A percentile compares a stretch with the other conserved stretches of the same genome.
Conservation (phyloP, 2,888 invertebrate species). For the Liopterus haemorrhoidalis region DNA sequence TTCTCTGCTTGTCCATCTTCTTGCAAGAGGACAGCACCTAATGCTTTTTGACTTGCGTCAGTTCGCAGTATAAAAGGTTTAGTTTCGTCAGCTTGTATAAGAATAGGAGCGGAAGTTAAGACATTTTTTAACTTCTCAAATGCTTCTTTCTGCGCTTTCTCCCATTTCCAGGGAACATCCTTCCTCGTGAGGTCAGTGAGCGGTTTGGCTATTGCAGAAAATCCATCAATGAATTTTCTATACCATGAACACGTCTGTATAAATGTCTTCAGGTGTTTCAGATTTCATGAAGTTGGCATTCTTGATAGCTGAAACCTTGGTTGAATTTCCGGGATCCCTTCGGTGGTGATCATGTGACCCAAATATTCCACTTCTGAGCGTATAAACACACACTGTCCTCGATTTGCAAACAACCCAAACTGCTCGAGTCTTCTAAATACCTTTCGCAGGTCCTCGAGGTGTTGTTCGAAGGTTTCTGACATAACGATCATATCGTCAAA, state of each 20-base stretch:
- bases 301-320: neutral
- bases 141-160: too few species aligned
- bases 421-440: neutral
- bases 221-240: too few species aligned
- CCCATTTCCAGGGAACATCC: too few species aligned
- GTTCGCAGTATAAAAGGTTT: too few species aligned
- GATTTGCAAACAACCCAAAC: constrained; percentile 1
- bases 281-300: neutral
- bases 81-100: too few species aligned
- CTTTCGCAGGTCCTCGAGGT: neutral
- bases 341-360: neutral
- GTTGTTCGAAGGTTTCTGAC: constrained; percentile 1
- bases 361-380: neutral
- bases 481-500: constrained; percentile 7
- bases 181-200: too few species aligned
- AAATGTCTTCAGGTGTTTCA: constrained; percentile 10
- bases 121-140: too few species aligned
- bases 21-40: too few species aligned
- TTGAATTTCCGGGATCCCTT: neutral
- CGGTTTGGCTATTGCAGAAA: too few species aligned
- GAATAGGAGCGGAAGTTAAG: too few species aligned
- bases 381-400: neutral
- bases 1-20: constrained; percentile 8
- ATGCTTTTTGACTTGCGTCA: too few species aligned
- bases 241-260: constrained; percentile 6